Evolutionary conservation across 2,797 vertebrate genomes (phyloP).

Genomic region (Falco cherrug): DNA sequence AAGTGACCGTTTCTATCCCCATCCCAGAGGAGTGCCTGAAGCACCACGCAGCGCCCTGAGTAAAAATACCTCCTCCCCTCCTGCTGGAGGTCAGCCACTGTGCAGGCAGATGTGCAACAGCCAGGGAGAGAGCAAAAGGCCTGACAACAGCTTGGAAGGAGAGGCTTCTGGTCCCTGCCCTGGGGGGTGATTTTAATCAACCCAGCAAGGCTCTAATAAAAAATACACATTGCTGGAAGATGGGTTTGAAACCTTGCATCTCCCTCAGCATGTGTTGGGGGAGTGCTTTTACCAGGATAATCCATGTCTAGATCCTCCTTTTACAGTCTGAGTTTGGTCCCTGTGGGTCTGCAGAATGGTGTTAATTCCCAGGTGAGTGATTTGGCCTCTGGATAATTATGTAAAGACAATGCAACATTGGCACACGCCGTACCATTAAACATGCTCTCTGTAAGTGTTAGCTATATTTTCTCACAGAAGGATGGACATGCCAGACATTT

Average conservation of each 20-base stretch:
- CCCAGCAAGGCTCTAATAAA: neutral
- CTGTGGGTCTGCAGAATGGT: neutral
- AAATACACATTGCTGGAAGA: neutral
- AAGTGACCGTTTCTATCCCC: neutral
- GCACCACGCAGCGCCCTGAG: neutral
- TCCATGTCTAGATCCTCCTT: neutral
- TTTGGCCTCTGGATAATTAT: neutral
- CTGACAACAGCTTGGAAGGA: neutral
- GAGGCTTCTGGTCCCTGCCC: neutral
- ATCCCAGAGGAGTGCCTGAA: neutral
- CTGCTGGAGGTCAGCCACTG: neutral
- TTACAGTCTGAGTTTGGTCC: neutral
- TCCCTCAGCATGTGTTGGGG: neutral
- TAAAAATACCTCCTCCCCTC: neutral
- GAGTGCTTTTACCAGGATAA: neutral
- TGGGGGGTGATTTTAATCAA: neutral
- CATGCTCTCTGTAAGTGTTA: fast-evolving
- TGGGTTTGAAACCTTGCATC: neutral
- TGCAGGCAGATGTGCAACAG: neutral
- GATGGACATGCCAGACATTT: neutral
- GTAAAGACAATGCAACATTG: neutral
- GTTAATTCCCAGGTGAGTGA: neutral
- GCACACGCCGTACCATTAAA: neutral
- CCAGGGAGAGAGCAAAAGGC: neutral
- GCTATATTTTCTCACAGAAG: neutral